Base-by-base conservation (phyloP, 2,797 vertebrate species). In the Trichosurus vulpecula region DNA sequence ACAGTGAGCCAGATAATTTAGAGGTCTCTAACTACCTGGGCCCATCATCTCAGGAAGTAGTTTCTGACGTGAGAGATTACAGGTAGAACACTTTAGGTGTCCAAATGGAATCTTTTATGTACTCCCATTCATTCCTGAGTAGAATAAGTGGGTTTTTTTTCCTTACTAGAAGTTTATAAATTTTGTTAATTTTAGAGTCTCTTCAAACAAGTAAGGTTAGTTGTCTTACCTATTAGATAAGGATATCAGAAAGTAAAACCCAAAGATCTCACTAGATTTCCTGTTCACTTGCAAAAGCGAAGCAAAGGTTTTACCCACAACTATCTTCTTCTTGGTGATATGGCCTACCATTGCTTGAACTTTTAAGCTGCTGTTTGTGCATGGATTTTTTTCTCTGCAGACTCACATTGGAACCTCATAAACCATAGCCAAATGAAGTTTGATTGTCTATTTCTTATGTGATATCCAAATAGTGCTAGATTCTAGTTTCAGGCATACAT, bases 391-490 rank as follows among this genome's bases (percentile, higher is more conserved):
- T 92, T 54, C 56, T 87, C 0, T 66, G 56, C 91, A 1, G 93
- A 74, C 90, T n/a, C 12, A 29, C 52, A 29, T 87, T 81, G 61
- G 58, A 90, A 56, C 31, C 11, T 54, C 52, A 1, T 54, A 30
- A 74, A 41, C 92, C 90, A 41, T 53, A 53, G 52, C 47, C 51
- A 93, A 54, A 81, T n/a, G 3, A 10, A 89, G 35, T 10, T 74
- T 90, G 81, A 8, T 47, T 93, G 74, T 92, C 95, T 94, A 22
- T 93, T 96, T 57, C 22, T 53, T 93, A 41, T 66, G 90, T 31
- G 58, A 35, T 81, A 94, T 93, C 47, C 41, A 54, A 35, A 91
- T 35, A 31, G 56, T 52, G 9, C 30, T 8, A 57, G 57, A 92
- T 95, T 93, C 66, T 57, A 0, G 41, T 55, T 92, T 91, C 19